Percentiles rank a stretch among this genome's conserved stretches.
Conservation (phyloP, 2,888 invertebrate genomes). For the Sympetrum striolatum region DNA sequence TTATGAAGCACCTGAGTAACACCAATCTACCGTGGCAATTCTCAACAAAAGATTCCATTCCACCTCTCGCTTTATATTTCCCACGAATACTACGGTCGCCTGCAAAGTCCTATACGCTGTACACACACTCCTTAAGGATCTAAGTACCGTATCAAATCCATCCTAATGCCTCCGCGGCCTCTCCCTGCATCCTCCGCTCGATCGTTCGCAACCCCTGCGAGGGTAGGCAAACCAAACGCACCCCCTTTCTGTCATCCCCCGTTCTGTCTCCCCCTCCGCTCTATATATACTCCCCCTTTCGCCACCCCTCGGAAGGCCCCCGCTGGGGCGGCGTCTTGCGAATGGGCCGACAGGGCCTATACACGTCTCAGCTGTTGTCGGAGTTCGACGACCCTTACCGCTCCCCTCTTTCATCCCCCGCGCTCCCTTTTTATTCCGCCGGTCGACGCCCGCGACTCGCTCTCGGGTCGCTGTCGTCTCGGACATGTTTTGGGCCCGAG, state of each 20-base stretch:
- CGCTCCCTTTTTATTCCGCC: neutral
- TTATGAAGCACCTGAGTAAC: too few species aligned
- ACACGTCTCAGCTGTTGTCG: conserved; percentile 4
- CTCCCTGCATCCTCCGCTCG: conserved; percentile 29
- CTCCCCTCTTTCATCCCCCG: neutral
- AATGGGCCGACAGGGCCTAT: conserved; percentile 30
- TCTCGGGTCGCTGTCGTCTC: neutral
- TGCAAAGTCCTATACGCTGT: neutral
- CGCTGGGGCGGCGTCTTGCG: conserved; percentile 44
- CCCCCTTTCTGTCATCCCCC: conserved; percentile 15
- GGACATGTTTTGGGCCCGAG: too few species aligned
- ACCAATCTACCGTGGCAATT: too few species aligned
- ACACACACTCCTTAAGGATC: conserved; percentile 11
- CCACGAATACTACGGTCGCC: too few species aligned
- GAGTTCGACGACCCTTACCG: neutral
- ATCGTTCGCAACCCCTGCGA: too few species aligned
- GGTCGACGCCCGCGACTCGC: neutral
- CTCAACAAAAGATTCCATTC: too few species aligned
- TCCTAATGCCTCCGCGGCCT: neutral
- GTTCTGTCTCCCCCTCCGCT: conserved; percentile 19
- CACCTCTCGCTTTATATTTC: too few species aligned
- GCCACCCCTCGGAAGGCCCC: conserved; percentile 47
- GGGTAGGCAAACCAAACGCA: neutral
- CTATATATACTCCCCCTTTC: neutral
- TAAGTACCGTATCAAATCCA: conserved; percentile 41